A percentile compares a stretch with the other conserved stretches of the same genome.
These are phyloP conservation scores for Dendroctonus ponderosae DNA, from an alignment of 1,140 invertebrate genomes.

Conservation along the genomic window DNA sequence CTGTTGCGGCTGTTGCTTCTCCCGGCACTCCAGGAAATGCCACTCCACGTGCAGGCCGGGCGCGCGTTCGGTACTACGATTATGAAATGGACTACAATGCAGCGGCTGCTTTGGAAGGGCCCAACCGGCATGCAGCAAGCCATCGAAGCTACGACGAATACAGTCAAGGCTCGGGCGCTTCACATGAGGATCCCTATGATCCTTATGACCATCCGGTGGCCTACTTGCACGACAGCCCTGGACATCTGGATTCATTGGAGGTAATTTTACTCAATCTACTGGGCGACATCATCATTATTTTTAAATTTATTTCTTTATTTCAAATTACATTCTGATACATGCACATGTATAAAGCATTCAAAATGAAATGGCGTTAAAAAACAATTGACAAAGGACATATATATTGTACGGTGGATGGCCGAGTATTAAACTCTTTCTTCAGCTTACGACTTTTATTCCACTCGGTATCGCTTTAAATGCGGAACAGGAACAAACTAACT, in stretches of 20 bases:
- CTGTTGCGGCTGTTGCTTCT: conserved; percentile 44
- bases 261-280: conserved; percentile 1
- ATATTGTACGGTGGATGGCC: too few species aligned
- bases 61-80: conserved; percentile 47
- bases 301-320: too few species aligned
- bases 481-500: too few species aligned
- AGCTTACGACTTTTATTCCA: too few species aligned
- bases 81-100: conserved; percentile 45
- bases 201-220: conserved; percentile 50
- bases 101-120: conserved; percentile 21
- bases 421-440: too few species aligned
- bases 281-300: too few species aligned
- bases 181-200: conserved; percentile 60
- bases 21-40: conserved; percentile 46
- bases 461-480: too few species aligned
- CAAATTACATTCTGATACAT: too few species aligned
- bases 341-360: too few species aligned
- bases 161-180: conserved; percentile 62
- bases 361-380: too few species aligned
- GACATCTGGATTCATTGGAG: conserved; percentile 42
- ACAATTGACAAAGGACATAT: too few species aligned
- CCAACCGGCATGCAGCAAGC: conserved; percentile 39
- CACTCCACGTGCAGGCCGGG: conserved; percentile 46
- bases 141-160: conserved; percentile 64
- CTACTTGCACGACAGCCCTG: conserved; percentile 38